These are phyloP conservation scores for Polyodon spathula DNA, from an alignment of 2,113 vertebrate genomes.

Conservation along the genomic window DNA sequence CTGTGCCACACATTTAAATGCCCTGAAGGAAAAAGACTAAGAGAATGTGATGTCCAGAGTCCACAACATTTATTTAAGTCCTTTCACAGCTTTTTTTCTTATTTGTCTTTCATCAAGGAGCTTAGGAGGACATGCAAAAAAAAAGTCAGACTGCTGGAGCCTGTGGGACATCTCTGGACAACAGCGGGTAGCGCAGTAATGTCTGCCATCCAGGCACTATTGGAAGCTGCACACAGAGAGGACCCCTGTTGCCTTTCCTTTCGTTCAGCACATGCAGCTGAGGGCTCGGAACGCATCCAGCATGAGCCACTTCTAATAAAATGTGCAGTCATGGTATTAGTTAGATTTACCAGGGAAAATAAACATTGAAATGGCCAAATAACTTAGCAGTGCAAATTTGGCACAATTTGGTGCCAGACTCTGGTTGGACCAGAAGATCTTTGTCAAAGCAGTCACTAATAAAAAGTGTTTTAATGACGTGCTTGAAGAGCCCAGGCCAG, in stretches of 20 bases:
- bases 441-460: constrained; percentile 53
- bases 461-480: constrained; percentile 29
- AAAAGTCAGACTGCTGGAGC: constrained; percentile 38
- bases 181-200: constrained; percentile 59
- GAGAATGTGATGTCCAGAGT: constrained; percentile 21
- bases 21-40: constrained; percentile 8
- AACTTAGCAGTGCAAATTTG: not conserved
- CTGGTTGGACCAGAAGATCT: constrained; percentile 40
- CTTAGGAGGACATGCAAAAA: constrained; percentile 41
- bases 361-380: constrained; percentile 29
- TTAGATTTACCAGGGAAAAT: constrained; percentile 44
- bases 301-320: constrained; percentile 37
- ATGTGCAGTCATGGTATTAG: constrained; percentile 44
- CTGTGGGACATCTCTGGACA: constrained; percentile 52
- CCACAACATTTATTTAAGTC: constrained; percentile 10
- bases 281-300: constrained; percentile 31
- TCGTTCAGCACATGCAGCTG: constrained; percentile 20
- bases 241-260: constrained; percentile 22
- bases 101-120: constrained; percentile 49
- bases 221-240: constrained; percentile 23
- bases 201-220: constrained; percentile 49
- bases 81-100: constrained; percentile 16
- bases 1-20: constrained; percentile 12
- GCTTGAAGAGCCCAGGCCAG: constrained; percentile 32
- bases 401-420: constrained; percentile 53